Base-by-base conservation (phyloP, 2,113 vertebrate species). In the Fukomys damarensis region DNA sequence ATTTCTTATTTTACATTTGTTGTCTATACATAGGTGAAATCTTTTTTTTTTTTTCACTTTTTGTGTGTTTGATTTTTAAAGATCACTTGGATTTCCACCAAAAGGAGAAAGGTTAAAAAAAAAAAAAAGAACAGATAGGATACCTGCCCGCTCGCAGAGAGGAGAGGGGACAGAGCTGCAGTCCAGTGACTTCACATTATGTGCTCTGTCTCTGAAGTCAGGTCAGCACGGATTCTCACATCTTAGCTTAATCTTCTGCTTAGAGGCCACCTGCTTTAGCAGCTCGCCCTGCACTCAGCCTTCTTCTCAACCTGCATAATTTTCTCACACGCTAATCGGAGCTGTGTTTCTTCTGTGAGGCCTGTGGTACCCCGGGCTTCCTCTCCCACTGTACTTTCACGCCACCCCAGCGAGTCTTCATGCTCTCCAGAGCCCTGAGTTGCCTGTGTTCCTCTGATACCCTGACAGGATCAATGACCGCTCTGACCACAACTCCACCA, bases 291-390 rank as follows among this genome's bases (percentile, higher is more conserved):
- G 99, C 0, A 98, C 86, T 22, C 98, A 98, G 97, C 95, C 94
- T 98, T 99, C 49, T 95, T 98, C 68, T 98, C 98, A 3, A 99
- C 98, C 86, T 99, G 98, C 0, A 98, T 97, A 6, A 99, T 99
- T 95, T 98, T 98, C n/a, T 97, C 97, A 85, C 99, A 99, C 16
- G 99, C 99, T 43, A 99, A 97, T 43, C 70, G 54, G 30, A 99
- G 98, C 95, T 99, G 98, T 94, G 99, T 99, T 96, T 99, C 99
- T 96, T 99, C 99, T 1, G 99, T 98, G 4, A 99, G 99, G 46
- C 98, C 98, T 99, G 0, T 76, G 56, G 22, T 99, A 99, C 26
- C 99, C 97, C 99, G 98, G 95, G 99, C 99, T 90, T 99, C 99
- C 85, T 99, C 99, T 93, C 98, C 98, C 92, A 99, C 98, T 89